These are phyloP conservation scores for Cetonia aurata DNA, from an alignment of 2,888 invertebrate species.

Conservation along the genomic window DNA sequence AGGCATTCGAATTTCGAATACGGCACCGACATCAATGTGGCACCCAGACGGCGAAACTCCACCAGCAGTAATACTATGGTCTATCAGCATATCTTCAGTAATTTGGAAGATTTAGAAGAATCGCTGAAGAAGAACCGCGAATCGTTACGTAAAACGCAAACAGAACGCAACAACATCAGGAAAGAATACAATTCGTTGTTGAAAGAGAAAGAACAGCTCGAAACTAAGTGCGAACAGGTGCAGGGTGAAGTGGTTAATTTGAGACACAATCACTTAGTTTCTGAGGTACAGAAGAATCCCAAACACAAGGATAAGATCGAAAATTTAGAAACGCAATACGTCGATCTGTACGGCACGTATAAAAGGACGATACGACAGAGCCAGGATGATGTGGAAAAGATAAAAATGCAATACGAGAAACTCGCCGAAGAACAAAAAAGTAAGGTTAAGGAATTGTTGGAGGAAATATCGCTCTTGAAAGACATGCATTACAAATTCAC, in stretches of 20 bases:
- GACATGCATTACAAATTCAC: conserved; percentile 32
- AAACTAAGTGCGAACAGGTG: conserved; percentile 24
- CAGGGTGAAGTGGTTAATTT: conserved; percentile 43
- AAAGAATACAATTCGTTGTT: conserved; percentile 33
- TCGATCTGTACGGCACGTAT: conserved; percentile 41
- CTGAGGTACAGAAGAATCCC: conserved; percentile 39
- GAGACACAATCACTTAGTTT: conserved; percentile 41
- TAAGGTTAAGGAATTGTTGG: conserved; percentile 32
- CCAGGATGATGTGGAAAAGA: conserved; percentile 23
- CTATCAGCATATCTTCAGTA: conserved; percentile 33
- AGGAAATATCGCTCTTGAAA: conserved; percentile 30
- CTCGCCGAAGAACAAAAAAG: conserved; percentile 38
- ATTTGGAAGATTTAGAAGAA: conserved; percentile 34
- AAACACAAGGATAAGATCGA: conserved; percentile 38
- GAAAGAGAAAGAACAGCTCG: conserved; percentile 31
- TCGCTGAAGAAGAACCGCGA: conserved; percentile 29
- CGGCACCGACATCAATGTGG: conserved; percentile 33
- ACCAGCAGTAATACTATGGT: conserved; percentile 12
- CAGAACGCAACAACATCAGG: conserved; percentile 15
- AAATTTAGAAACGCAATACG: conserved; percentile 37
- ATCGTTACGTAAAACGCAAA: conserved; percentile 20
- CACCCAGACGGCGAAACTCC: conserved; percentile 18
- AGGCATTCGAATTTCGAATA: conserved; percentile 29
- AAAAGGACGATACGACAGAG: conserved; percentile 40
- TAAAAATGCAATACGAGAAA: conserved; percentile 38